Conservation (phyloP, 1,140 invertebrate species). For the Drosophila sturtevanti region DNA sequence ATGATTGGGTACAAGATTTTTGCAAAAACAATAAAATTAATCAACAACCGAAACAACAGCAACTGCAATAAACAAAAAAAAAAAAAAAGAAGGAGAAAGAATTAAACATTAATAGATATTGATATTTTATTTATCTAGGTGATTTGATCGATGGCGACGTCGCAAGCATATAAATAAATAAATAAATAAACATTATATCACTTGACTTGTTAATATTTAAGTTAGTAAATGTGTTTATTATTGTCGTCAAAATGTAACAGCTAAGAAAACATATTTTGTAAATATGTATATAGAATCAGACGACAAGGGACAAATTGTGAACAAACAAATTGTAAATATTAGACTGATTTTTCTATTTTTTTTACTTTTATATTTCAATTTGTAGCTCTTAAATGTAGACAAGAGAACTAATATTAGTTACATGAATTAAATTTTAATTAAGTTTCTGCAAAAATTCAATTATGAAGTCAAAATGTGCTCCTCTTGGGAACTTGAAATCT, state of each 20-base stretch:
- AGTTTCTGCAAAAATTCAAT: too few species aligned
- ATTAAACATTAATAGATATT: slow-evolving; percentile 6
- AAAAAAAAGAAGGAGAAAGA: too few species aligned
- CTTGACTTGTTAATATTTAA: slow-evolving; percentile 13
- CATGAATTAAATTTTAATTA: too few species aligned
- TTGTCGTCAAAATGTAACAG: too few species aligned
- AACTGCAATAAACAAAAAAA: slow-evolving; percentile 37
- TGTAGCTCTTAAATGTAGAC: too few species aligned
- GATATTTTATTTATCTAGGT: slow-evolving; percentile 28
- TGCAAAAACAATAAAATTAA: slow-evolving; percentile 14
- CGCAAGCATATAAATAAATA: background rate
- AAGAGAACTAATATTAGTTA: too few species aligned
- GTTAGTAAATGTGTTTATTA: background rate
- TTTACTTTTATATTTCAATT: too few species aligned
- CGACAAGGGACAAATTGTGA: background rate
- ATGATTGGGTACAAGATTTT: slow-evolving; percentile 23
- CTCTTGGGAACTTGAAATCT: too few species aligned
- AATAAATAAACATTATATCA: slow-evolving; percentile 30
- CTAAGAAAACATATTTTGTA: background rate
- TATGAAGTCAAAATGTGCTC: too few species aligned
- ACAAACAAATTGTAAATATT: too few species aligned
- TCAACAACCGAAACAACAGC: background rate
- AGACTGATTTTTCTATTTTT: background rate
- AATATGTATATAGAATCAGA: slow-evolving; percentile 9
- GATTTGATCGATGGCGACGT: slow-evolving; percentile 33